Percentiles rank a stretch among this genome's conserved stretches.
These are phyloP conservation scores for Petrolisthes cinctipes DNA, from an alignment of 2,888 invertebrate genomes.

Conservation along the genomic window DNA sequence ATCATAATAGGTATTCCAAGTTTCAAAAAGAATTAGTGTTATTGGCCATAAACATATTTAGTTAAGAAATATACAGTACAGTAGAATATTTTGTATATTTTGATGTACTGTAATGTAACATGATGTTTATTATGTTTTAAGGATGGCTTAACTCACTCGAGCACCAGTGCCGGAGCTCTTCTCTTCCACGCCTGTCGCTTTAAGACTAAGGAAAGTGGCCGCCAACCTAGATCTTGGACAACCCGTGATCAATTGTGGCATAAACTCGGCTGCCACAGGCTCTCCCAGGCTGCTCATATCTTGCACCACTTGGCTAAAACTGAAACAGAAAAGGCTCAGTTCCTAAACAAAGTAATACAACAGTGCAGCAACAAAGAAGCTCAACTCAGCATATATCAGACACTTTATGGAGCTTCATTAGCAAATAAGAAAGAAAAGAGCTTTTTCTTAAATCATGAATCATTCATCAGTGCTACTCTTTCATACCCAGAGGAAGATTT, in stretches of 20 bases:
- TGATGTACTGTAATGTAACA: no score
- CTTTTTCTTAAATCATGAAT: slow-evolving; percentile 43
- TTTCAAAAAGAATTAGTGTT: no score
- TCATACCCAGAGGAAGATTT: slow-evolving; percentile 41
- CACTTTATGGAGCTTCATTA: slow-evolving; percentile 42
- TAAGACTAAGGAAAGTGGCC: slow-evolving; percentile 23
- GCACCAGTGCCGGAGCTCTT: slow-evolving; percentile 36
- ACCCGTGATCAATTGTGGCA: slow-evolving; percentile 45
- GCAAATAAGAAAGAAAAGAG: slow-evolving; percentile 37
- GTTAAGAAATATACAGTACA: no score
- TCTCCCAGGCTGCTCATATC: slow-evolving; percentile 59
- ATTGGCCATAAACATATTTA: no score
- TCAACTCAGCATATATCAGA: slow-evolving; percentile 37
- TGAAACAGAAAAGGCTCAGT: slow-evolving; percentile 36
- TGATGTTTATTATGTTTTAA: not conserved
- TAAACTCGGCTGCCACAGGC: slow-evolving; percentile 51
- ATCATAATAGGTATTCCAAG: no score
- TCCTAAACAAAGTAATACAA: slow-evolving; percentile 29
- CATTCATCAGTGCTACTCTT: slow-evolving; percentile 33
- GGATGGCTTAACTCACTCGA: slow-evolving; percentile 40
- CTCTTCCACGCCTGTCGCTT: slow-evolving; percentile 51
- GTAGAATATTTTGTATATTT: no score
- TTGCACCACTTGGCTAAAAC: slow-evolving; percentile 45
- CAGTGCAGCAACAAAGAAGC: slow-evolving; percentile 55
- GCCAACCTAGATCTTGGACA: slow-evolving; percentile 20